Evolutionary conservation across 2,888 invertebrate genomes (phyloP).

Genomic region (Dryomyza anilis): DNA sequence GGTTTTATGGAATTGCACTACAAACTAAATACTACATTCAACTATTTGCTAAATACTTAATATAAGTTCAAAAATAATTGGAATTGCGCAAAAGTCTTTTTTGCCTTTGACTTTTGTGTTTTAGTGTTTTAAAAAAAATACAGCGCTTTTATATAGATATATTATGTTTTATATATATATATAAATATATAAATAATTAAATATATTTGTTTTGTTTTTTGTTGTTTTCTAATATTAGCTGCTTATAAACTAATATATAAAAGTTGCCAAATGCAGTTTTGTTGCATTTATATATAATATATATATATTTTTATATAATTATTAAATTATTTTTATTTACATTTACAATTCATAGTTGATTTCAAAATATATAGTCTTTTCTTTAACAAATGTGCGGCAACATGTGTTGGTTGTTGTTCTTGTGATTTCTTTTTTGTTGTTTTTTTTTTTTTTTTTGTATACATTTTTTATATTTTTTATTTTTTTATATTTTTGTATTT

Average conservation of each 20-base stretch:
- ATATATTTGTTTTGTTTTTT: constrained; percentile 14
- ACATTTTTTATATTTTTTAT: constrained; percentile 28
- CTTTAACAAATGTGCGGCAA: constrained; percentile 14
- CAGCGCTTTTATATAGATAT: background rate
- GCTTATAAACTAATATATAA: constrained; percentile 3
- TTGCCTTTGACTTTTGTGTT: background rate
- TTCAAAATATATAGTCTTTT: constrained; percentile 23
- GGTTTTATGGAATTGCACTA: constrained; percentile 17
- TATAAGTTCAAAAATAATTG: constrained; percentile 5
- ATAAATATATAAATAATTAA: constrained; percentile 1
- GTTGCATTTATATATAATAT: background rate
- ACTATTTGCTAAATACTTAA: constrained; percentile 3
- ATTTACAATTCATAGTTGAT: background rate
- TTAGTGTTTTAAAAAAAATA: constrained; percentile 11
- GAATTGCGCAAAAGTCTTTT: constrained; percentile 13
- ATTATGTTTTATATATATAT: background rate
- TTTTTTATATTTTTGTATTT: constrained; percentile 8
- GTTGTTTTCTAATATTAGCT: background rate
- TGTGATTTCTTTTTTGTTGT: constrained; percentile 26
- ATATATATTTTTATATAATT: constrained; percentile 2
- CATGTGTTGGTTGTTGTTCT: too few relatives aligned
- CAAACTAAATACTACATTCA: constrained; percentile 21
- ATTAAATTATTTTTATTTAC: background rate
- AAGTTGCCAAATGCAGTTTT: constrained; percentile 12
- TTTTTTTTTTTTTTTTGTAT: constrained; percentile 16